Conservation (phyloP, 2,888 invertebrate species). For the Stenchaetothrips biformis region DNA sequence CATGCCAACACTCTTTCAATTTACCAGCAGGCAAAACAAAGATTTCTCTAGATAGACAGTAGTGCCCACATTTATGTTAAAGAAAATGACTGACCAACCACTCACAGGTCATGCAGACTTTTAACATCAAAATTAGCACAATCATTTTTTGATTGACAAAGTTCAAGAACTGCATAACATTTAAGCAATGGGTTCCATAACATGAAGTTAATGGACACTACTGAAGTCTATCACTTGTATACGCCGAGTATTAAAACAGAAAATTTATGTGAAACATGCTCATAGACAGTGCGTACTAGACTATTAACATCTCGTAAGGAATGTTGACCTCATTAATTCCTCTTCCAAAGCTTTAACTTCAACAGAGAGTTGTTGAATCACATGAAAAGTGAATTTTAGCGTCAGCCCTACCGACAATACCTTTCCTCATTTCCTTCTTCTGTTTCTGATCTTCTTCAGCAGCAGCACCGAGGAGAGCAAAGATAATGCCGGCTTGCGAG, state of each 20-base stretch:
- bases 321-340: not conserved
- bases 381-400: not conserved
- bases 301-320: not conserved
- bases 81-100: not conserved
- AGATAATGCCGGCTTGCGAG: constrained; percentile 99
- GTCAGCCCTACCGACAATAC: constrained; percentile 49
- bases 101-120: not conserved
- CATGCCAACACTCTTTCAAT: constrained; percentile 26
- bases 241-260: constrained; percentile 34
- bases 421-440: constrained; percentile 90
- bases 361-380: not conserved
- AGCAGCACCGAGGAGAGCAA: constrained; percentile 93
- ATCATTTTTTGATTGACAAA: not conserved
- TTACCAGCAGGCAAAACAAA: constrained; percentile 3
- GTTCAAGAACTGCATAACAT: constrained; percentile 9
- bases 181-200: constrained; percentile 10
- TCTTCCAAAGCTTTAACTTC: not conserved
- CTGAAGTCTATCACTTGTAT: not conserved
- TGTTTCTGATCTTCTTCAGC: constrained; percentile 87
- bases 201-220: not conserved
- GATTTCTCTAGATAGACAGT: not conserved
- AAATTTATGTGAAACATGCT: constrained; percentile 38
- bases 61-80: not conserved
- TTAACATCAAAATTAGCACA: constrained; percentile 14
- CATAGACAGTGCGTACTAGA: constrained; percentile 20